Evolutionary conservation across 2,797 vertebrate species (phyloP).

Genomic region (Notamacropus eugenii): DNA sequence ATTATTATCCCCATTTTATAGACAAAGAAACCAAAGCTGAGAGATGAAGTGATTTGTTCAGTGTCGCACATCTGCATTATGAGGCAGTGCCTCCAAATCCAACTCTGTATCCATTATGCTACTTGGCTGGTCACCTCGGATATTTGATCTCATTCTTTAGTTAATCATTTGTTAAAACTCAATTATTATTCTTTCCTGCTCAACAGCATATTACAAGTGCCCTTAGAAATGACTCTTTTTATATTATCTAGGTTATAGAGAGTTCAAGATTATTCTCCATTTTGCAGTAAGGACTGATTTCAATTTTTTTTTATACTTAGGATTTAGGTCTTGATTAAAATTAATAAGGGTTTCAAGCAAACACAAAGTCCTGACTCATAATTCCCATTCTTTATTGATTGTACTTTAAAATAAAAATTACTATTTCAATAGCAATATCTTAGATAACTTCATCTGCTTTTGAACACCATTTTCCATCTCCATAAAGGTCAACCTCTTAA

Average conservation of each 20-base stretch:
- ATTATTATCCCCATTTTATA: neutral
- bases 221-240: neutral
- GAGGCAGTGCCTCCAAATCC: neutral
- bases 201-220: neutral
- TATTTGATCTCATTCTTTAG: neutral
- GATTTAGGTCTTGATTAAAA: conserved; percentile 17
- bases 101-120: neutral
- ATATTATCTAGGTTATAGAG: neutral
- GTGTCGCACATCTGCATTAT: neutral
- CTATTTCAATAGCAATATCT: conserved; percentile 38
- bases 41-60: neutral
- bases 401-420: conserved; percentile 36
- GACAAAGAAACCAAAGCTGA: neutral
- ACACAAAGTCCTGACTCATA: neutral
- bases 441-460: conserved; percentile 35
- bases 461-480: neutral
- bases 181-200: neutral
- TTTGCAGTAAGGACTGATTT: neutral
- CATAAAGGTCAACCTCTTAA: conserved; percentile 57
- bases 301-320: neutral
- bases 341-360: conserved; percentile 25
- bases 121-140: neutral
- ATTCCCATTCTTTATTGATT: conserved; percentile 22
- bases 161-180: neutral
- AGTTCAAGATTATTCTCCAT: neutral